These are phyloP conservation scores for Catostomus latipinnis DNA, from an alignment of 2,797 vertebrate genomes.

Conservation along the genomic window DNA sequence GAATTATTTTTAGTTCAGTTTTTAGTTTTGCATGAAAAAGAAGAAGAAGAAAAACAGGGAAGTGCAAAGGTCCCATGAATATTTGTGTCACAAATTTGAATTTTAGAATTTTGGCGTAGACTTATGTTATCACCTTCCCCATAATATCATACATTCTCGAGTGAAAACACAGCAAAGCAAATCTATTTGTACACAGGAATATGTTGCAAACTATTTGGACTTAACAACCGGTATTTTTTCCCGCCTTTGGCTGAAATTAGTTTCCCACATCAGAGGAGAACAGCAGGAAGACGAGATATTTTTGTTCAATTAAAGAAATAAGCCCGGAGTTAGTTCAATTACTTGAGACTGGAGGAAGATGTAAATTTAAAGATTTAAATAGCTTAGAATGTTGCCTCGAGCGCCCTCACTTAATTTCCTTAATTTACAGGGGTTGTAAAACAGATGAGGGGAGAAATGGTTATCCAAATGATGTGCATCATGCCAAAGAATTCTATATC, in stretches of 20 bases:
- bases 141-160: slow-evolving; percentile 13
- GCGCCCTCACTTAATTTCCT: slow-evolving; percentile 99
- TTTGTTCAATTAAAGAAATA: slow-evolving; percentile 99
- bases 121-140: slow-evolving; percentile 21
- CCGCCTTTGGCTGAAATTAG: slow-evolving; percentile 80
- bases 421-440: slow-evolving; percentile 98
- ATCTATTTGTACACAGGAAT: slow-evolving; percentile 51
- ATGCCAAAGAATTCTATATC: slow-evolving; percentile 42
- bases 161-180: slow-evolving; percentile 37
- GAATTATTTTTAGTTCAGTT: too few species aligned
- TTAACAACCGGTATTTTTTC: slow-evolving; percentile 43
- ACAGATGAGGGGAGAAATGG: slow-evolving; percentile 89
- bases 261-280: slow-evolving; percentile 86
- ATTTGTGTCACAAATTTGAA: neutral
- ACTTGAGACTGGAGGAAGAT: slow-evolving; percentile 98
- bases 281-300: slow-evolving; percentile 83
- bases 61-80: neutral
- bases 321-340: slow-evolving; percentile 99
- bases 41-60: neutral
- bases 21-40: neutral
- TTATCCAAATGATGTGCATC: slow-evolving; percentile 73
- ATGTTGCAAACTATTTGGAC: slow-evolving; percentile 57
- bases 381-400: slow-evolving; percentile 98
- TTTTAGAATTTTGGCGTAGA: slow-evolving; percentile 2
- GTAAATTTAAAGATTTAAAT: slow-evolving; percentile 99